Evolutionary conservation across 2,797 vertebrate genomes (phyloP).

Genomic region (Meriones psammophilus): DNA sequence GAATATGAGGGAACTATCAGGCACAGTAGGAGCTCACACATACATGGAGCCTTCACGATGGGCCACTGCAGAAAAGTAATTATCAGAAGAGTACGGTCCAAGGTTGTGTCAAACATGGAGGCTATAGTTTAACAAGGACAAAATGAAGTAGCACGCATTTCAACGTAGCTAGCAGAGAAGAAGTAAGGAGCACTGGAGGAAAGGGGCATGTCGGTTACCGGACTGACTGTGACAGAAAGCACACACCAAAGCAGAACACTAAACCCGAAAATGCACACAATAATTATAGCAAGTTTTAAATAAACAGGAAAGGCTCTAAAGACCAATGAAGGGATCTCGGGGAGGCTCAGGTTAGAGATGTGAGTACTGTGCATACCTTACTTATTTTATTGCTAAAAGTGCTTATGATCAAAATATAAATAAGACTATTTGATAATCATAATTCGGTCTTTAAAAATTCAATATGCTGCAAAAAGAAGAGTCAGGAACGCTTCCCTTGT

Average conservation of each 20-base stretch:
- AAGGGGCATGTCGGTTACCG: too few species aligned
- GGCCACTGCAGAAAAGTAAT: background rate
- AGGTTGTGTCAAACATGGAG: background rate
- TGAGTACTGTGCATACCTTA: background rate
- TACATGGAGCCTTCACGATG: background rate
- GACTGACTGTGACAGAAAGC: too few species aligned
- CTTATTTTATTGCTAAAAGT: slow-evolving; percentile 7
- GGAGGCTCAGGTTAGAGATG: background rate
- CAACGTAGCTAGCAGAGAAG: background rate
- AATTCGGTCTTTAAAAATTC: slow-evolving; percentile 73
- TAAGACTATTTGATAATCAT: slow-evolving; percentile 54
- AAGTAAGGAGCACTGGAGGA: background rate
- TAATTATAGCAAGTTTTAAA: background rate
- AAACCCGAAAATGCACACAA: background rate
- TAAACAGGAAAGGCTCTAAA: background rate
- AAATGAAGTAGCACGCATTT: background rate
- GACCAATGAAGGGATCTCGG: background rate
- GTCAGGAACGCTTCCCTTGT: slow-evolving; percentile 74
- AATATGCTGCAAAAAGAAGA: slow-evolving; percentile 74
- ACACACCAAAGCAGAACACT: background rate
- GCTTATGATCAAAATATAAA: background rate
- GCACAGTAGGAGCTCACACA: background rate
- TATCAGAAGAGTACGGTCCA: background rate
- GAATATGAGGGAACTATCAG: slow-evolving; percentile 40
- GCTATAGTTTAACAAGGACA: background rate